Evolutionary conservation across 2,113 vertebrate genomes (phyloP).

Genomic region (Lophius piscatorius): DNA sequence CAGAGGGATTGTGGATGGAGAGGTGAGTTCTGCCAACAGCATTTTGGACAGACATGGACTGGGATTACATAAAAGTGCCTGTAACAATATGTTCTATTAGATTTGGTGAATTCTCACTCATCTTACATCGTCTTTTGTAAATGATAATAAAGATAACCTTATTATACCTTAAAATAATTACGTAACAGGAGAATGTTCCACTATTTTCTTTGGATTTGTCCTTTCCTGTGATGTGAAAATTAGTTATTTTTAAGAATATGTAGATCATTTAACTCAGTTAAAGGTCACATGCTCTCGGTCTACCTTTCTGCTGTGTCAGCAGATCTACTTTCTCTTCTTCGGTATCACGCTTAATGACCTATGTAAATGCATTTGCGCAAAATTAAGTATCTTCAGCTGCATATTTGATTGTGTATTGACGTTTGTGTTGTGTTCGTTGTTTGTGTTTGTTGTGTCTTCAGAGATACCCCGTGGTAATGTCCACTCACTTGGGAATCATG

Average conservation of each 20-base stretch:
- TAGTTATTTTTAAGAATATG: background rate
- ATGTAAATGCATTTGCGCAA: conserved; percentile 3
- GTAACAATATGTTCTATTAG: background rate
- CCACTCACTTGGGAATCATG: conserved; percentile 92
- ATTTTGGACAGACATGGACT: background rate
- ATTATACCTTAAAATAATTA: background rate
- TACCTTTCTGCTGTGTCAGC: conserved; percentile 35
- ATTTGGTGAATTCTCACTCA: background rate
- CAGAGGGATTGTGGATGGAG: conserved; percentile 90
- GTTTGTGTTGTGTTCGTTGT: conserved; percentile 19
- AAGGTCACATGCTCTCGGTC: conserved; percentile 17
- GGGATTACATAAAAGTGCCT: background rate
- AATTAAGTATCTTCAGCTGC: conserved; percentile 1
- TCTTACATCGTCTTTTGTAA: background rate
- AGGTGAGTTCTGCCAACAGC: conserved; percentile 84
- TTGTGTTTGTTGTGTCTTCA: conserved; percentile 62
- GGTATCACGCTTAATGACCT: conserved; percentile 22
- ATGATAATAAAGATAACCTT: conserved; percentile 3
- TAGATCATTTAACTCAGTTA: conserved; percentile 29
- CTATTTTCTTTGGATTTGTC: conserved; percentile 8
- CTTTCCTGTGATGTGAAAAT: conserved; percentile 22
- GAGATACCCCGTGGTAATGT: conserved; percentile 97
- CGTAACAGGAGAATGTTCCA: background rate
- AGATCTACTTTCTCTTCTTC: background rate
- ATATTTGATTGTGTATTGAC: background rate